These are phyloP conservation scores for Scomber colias DNA, from an alignment of 2,113 vertebrate genomes.

Conservation along the genomic window DNA sequence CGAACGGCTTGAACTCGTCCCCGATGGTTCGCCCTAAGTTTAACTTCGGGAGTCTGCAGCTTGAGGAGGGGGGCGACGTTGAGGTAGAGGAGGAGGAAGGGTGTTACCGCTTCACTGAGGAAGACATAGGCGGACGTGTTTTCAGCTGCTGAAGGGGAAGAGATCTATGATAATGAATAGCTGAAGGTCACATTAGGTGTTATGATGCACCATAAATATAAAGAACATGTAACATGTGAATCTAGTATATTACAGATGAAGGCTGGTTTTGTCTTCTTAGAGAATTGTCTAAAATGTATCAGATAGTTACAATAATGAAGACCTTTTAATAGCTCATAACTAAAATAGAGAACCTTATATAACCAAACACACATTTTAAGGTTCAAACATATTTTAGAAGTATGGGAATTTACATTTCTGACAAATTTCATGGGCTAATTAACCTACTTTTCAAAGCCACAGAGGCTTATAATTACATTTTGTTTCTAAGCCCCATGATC, in stretches of 20 bases:
- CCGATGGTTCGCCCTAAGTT: constrained; percentile 79
- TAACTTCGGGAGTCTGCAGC: constrained; percentile 82
- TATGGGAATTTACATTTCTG: neutral
- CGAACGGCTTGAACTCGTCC: constrained; percentile 51
- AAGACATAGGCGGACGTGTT: constrained; percentile 78
- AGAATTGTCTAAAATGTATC: neutral
- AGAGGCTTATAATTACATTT: too few species aligned
- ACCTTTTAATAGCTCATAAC: neutral
- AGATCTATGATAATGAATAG: neutral
- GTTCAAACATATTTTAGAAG: constrained; percentile 18
- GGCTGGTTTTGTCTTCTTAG: neutral
- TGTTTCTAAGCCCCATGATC: constrained; percentile 15
- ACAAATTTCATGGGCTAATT: neutral
- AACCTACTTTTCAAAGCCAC: neutral
- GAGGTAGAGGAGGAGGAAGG: constrained; percentile 71
- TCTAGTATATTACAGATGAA: neutral
- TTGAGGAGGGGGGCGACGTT: constrained; percentile 85
- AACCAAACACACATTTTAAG: neutral
- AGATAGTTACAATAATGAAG: neutral
- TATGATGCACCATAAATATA: constrained; percentile 1
- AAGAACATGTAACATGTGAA: neutral
- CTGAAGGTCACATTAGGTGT: neutral
- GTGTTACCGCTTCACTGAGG: constrained; percentile 85
- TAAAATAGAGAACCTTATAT: constrained; percentile 1
- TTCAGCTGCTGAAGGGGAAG: constrained; percentile 81